Conservation (phyloP, 2,113 vertebrate genomes). For the Collichthys lucidus region DNA sequence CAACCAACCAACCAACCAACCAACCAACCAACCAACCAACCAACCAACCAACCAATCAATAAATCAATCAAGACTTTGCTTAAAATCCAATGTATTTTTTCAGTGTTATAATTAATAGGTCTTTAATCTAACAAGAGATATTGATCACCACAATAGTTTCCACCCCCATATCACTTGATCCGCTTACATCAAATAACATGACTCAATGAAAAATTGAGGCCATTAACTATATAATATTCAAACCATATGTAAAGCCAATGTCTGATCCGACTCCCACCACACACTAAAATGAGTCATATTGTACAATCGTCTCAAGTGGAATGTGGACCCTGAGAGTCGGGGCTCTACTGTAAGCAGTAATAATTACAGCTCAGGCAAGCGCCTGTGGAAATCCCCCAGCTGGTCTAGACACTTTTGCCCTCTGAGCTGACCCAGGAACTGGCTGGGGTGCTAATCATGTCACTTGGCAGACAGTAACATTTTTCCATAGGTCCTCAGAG, state of each 20-base stretch:
- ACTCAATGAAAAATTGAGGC: conserved; percentile 51
- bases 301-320: conserved; percentile 26
- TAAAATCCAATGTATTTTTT: conserved; percentile 1
- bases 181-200: conserved; percentile 38
- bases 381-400: conserved; percentile 73
- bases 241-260: conserved; percentile 58
- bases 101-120: not conserved
- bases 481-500: conserved; percentile 76
- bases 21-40: conserved; percentile 17
- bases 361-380: conserved; percentile 59
- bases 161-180: conserved; percentile 50
- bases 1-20: conserved; percentile 17
- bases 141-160: conserved; percentile 28
- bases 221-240: conserved; percentile 60
- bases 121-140: conserved; percentile 21
- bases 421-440: conserved; percentile 74
- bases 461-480: conserved; percentile 70
- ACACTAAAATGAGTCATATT: conserved; percentile 37
- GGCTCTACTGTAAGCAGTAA: conserved; percentile 59
- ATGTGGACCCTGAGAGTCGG: conserved; percentile 36
- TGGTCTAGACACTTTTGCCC: conserved; percentile 69
- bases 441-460: conserved; percentile 69
- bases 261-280: conserved; percentile 52
- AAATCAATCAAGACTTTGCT: not conserved
- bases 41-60: conserved; percentile 17